Conservation (phyloP, 2,113 vertebrate species). For the Natator depressus region DNA sequence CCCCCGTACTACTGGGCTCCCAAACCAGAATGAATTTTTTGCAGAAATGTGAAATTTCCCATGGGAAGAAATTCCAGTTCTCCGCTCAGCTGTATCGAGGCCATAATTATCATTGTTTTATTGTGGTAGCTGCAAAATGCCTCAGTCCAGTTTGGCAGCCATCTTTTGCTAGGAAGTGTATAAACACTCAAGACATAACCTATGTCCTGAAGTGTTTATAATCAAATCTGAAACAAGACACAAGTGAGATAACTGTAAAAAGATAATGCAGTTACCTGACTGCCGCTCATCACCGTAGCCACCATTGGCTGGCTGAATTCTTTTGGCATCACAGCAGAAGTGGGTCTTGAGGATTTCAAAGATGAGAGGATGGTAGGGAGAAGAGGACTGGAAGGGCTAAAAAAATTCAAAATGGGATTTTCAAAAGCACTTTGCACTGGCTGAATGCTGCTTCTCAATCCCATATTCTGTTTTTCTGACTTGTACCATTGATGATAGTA, state of each 20-base stretch:
- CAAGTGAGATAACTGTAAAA: too few species aligned
- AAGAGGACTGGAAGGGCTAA: neutral
- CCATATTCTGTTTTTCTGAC: neutral
- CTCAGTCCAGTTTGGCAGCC: neutral
- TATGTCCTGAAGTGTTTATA: neutral
- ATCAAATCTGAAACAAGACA: too few species aligned
- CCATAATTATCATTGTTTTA: neutral
- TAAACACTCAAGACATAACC: neutral
- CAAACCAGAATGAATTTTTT: neutral
- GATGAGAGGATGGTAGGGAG: neutral
- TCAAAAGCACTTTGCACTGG: neutral
- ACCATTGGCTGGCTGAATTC: neutral
- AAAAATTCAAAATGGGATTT: neutral
- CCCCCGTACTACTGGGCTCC: neutral
- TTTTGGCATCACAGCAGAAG: neutral
- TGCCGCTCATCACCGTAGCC: neutral
- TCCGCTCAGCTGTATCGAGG: neutral
- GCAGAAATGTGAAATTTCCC: neutral
- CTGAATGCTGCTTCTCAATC: neutral
- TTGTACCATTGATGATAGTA: neutral
- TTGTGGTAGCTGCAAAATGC: neutral
- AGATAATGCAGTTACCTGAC: neutral
- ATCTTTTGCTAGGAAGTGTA: neutral
- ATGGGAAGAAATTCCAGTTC: neutral
- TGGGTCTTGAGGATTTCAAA: neutral